phyloP scores from a whole-genome alignment of 2,888 invertebrate species.

The Chrysomela aeneicollis region DNA sequence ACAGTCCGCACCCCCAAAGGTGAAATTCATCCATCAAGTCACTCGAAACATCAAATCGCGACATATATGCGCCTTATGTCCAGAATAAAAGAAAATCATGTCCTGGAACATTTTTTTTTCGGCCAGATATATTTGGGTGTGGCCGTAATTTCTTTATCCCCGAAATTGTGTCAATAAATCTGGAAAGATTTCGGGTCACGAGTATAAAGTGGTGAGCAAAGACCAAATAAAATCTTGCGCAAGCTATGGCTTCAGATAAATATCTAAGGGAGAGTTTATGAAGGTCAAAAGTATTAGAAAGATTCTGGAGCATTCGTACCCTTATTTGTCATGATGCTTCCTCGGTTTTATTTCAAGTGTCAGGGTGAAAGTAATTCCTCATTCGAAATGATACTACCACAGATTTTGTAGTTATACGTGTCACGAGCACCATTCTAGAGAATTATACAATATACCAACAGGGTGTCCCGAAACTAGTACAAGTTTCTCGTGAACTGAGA shows the following conservation, averaged over 20 bases:
- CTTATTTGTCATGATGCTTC: too few species aligned
- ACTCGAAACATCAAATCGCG: not conserved
- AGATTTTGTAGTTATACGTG: too few species aligned
- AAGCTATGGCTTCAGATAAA: conserved; percentile 32
- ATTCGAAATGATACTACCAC: too few species aligned
- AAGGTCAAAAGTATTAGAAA: conserved; percentile 20
- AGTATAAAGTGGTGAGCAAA: conserved; percentile 27
- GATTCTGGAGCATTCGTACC: too few species aligned
- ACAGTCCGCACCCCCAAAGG: not conserved
- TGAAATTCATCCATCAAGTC: not conserved
- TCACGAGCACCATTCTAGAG: too few species aligned
- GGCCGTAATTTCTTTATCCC: conserved; percentile 33
- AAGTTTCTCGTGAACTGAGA: too few species aligned
- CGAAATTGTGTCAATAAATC: conserved; percentile 36
- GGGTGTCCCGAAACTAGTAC: too few species aligned
- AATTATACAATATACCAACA: too few species aligned
- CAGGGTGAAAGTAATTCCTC: too few species aligned
- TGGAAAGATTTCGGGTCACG: conserved; percentile 31
- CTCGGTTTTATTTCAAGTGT: too few species aligned
- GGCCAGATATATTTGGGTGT: conserved; percentile 12
- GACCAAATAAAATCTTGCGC: conserved; percentile 31
- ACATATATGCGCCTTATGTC: not conserved
- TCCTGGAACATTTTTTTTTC: conserved; percentile 4
- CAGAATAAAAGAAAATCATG: not conserved
- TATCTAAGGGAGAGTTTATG: conserved; percentile 26